These are phyloP conservation scores for Hypsopygia costalis DNA, from an alignment of 2,888 invertebrate species.

Conservation along the genomic window DNA sequence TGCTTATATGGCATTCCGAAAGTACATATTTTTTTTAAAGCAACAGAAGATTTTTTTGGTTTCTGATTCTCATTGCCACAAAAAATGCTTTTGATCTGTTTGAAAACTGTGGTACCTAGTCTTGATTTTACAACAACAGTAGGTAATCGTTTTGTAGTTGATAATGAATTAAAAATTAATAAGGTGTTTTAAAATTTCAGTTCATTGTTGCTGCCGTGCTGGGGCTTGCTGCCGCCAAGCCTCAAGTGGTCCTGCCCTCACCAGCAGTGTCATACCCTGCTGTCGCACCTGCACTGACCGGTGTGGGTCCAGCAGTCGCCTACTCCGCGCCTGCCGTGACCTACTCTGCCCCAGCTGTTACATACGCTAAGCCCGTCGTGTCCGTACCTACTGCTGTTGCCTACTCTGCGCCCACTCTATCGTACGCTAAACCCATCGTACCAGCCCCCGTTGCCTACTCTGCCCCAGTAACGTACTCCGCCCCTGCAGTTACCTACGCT, in stretches of 20 bases:
- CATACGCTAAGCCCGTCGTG: constrained; percentile 9
- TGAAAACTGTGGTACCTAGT: too few relatives aligned
- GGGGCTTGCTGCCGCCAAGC: constrained; percentile 16
- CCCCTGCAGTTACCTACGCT: constrained; percentile 12
- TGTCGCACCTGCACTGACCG: constrained; percentile 4
- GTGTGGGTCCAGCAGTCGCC: constrained; percentile 7
- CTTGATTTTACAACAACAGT: too few relatives aligned
- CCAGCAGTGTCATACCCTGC: constrained; percentile 1
- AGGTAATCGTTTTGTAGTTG: too few relatives aligned
- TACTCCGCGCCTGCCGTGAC: constrained; percentile 9
- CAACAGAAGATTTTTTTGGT: too few relatives aligned
- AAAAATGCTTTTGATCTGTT: too few relatives aligned
- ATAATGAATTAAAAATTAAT: too few relatives aligned
- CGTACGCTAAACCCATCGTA: constrained; percentile 15
- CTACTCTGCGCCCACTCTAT: constrained; percentile 9
- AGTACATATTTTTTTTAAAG: too few relatives aligned
- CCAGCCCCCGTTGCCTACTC: constrained; percentile 10
- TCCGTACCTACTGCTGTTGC: constrained; percentile 5
- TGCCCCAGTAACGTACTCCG: constrained; percentile 7
- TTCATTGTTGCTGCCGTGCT: constrained; percentile 16
- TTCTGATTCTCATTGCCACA: too few relatives aligned
- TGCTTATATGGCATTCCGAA: too few relatives aligned
- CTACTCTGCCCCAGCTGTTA: constrained; percentile 2
- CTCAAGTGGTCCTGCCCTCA: constrained; percentile 12
- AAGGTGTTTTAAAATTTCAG: too few relatives aligned